phyloP scores from a whole-genome alignment of 1,140 invertebrate genomes.

The Pseudomyrmex concolor region DNA sequence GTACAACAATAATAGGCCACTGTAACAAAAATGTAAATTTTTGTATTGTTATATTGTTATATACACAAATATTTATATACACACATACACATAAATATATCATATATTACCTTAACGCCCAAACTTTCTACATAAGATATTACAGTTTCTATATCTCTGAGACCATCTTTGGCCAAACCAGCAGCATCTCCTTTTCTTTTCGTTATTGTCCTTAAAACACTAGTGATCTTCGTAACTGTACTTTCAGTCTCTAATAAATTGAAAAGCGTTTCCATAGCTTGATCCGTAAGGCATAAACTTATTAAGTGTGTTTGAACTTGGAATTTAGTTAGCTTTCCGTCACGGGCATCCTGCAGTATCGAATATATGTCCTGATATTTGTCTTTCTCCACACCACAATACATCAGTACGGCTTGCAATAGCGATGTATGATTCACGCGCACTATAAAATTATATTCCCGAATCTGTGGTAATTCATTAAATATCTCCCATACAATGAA shows the following conservation, averaged over 20 bases:
- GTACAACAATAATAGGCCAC: slow-evolving; percentile 87
- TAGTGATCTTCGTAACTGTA: slow-evolving; percentile 87
- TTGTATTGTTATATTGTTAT: slow-evolving; percentile 20
- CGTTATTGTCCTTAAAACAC: slow-evolving; percentile 87
- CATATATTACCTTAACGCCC: slow-evolving; percentile 88
- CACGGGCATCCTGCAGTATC: slow-evolving; percentile 87
- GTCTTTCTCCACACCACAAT: slow-evolving; percentile 91
- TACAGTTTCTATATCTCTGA: slow-evolving; percentile 91
- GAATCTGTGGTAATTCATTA: slow-evolving; percentile 88
- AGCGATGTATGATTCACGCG: slow-evolving; percentile 94
- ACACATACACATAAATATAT: not conserved
- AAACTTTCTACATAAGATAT: slow-evolving; percentile 88
- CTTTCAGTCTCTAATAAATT: slow-evolving; percentile 91
- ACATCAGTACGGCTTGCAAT: slow-evolving; percentile 91
- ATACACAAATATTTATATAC: not conserved
- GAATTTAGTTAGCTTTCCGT: slow-evolving; percentile 88
- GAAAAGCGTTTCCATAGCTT: slow-evolving; percentile 89
- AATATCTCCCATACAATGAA: slow-evolving; percentile 91
- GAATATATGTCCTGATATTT: slow-evolving; percentile 89
- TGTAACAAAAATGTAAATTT: slow-evolving; percentile 75
- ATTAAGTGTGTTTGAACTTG: slow-evolving; percentile 91
- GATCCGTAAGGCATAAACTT: slow-evolving; percentile 89
- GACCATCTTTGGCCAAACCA: slow-evolving; percentile 88
- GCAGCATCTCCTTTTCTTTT: slow-evolving; percentile 88
- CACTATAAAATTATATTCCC: slow-evolving; percentile 90